Evolutionary conservation across 2,797 vertebrate species (phyloP).

Genomic region (Crotalus adamanteus): DNA sequence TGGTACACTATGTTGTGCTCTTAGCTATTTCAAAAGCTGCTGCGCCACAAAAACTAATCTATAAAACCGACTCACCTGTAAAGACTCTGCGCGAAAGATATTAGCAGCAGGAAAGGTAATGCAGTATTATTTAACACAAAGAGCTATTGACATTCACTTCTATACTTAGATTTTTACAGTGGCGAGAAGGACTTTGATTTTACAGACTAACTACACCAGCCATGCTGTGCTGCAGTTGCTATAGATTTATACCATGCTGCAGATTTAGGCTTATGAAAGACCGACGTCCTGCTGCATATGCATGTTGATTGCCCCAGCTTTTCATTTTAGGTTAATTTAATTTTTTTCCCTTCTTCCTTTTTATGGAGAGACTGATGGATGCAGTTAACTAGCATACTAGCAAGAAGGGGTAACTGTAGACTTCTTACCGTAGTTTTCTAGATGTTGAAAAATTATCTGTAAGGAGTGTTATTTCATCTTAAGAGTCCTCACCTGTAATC

Average conservation of each 20-base stretch:
- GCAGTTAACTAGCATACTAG: not conserved
- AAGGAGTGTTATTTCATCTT: not conserved
- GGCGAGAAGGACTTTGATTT: not conserved
- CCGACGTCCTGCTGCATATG: not conserved
- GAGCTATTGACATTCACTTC: constrained; percentile 28
- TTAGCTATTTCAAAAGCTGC: constrained; percentile 19
- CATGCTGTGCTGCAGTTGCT: constrained; percentile 3
- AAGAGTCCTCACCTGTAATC: not conserved
- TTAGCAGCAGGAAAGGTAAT: constrained; percentile 10
- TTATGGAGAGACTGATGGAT: not conserved
- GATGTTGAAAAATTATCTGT: not conserved
- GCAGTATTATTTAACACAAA: constrained; percentile 25
- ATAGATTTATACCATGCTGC: constrained; percentile 9
- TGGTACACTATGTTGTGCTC: not conserved
- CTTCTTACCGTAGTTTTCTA: not conserved
- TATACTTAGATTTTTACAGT: not conserved
- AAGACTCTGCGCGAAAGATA: constrained; percentile 13
- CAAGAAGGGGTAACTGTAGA: not conserved
- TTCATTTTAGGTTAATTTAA: not conserved
- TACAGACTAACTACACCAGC: not conserved
- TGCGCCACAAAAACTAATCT: constrained; percentile 13
- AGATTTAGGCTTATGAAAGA: not conserved
- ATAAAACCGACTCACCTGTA: constrained; percentile 31
- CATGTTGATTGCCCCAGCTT: not conserved
- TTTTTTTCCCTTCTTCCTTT: not conserved